A percentile compares a stretch with the other conserved stretches of the same genome.
These are phyloP conservation scores for Desmodus rotundus DNA, from an alignment of 2,113 vertebrate genomes.

Conservation along the genomic window DNA sequence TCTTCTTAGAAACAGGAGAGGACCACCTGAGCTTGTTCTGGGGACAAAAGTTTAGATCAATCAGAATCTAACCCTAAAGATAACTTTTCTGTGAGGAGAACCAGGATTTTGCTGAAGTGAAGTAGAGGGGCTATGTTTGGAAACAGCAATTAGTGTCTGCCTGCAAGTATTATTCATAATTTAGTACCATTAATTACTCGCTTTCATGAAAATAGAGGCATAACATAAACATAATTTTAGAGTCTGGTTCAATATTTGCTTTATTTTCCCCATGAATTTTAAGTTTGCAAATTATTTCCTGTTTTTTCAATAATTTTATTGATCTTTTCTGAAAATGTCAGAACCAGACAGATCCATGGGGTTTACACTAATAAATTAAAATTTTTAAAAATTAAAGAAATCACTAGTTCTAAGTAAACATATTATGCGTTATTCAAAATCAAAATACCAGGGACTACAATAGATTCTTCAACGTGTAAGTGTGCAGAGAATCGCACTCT, in stretches of 20 bases:
- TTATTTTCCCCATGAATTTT: background rate
- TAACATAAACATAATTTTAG: background rate
- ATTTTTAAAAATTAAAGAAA: background rate
- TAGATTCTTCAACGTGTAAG: fast-evolving
- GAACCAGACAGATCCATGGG: background rate
- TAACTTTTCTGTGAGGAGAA: background rate
- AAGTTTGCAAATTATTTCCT: background rate
- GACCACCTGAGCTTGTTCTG: background rate
- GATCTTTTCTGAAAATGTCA: background rate
- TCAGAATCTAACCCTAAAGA: background rate
- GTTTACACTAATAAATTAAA: background rate
- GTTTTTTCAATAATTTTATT: background rate
- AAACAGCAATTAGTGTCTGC: background rate
- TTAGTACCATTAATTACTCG: background rate
- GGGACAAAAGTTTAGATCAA: background rate
- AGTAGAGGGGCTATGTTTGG: background rate
- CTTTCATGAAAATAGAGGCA: background rate
- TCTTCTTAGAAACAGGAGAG: background rate
- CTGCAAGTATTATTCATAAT: background rate
- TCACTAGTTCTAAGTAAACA: background rate
- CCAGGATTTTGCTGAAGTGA: background rate
- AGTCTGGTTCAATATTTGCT: background rate
- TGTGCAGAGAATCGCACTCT: background rate
- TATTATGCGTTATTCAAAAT: background rate
- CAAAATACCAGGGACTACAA: background rate